Evolutionary conservation across 2,888 invertebrate genomes (phyloP).

Genomic region (Gasteruption jaculator): DNA sequence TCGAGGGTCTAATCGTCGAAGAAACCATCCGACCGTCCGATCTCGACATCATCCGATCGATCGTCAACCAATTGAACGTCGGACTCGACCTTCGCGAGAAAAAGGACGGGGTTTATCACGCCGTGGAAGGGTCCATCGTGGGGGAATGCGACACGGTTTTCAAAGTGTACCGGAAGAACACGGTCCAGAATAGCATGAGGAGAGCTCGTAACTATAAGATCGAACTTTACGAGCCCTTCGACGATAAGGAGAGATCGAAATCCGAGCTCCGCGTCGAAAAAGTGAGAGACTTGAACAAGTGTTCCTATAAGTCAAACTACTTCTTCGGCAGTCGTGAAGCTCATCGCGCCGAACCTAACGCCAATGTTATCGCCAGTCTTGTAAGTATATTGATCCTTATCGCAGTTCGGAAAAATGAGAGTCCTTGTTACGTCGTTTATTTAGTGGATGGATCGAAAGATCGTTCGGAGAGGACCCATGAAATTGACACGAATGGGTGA

Average conservation of each 20-base stretch:
- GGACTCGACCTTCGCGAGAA: slow-evolving; percentile 23
- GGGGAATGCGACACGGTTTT: slow-evolving; percentile 31
- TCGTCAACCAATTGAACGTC: slow-evolving; percentile 30
- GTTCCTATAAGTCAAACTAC: slow-evolving; percentile 25
- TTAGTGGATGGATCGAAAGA: no score
- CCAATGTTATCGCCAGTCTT: slow-evolving; percentile 21
- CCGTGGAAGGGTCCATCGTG: slow-evolving; percentile 30
- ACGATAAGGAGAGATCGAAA: slow-evolving; percentile 20
- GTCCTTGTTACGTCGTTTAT: no score
- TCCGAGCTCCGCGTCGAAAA: slow-evolving; percentile 28
- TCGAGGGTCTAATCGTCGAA: slow-evolving; percentile 30
- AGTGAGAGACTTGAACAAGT: slow-evolving; percentile 26
- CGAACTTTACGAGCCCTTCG: slow-evolving; percentile 19
- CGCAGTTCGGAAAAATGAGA: no score
- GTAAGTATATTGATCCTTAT: slow-evolving; percentile 23
- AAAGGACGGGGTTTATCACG: slow-evolving; percentile 23
- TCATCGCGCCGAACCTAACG: slow-evolving; percentile 11
- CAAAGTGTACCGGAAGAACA: slow-evolving; percentile 18
- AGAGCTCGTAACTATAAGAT: slow-evolving; percentile 9
- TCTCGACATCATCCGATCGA: slow-evolving; percentile 29
- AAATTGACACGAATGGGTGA: no score
- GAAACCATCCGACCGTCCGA: slow-evolving; percentile 24
- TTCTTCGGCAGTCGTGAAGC: slow-evolving; percentile 29
- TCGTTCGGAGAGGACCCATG: no score
- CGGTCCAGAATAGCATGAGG: not conserved